Percentiles rank a stretch among this genome's conserved stretches.
These are phyloP conservation scores for Charina bottae DNA, from an alignment of 2,113 vertebrate genomes.

Conservation along the genomic window DNA sequence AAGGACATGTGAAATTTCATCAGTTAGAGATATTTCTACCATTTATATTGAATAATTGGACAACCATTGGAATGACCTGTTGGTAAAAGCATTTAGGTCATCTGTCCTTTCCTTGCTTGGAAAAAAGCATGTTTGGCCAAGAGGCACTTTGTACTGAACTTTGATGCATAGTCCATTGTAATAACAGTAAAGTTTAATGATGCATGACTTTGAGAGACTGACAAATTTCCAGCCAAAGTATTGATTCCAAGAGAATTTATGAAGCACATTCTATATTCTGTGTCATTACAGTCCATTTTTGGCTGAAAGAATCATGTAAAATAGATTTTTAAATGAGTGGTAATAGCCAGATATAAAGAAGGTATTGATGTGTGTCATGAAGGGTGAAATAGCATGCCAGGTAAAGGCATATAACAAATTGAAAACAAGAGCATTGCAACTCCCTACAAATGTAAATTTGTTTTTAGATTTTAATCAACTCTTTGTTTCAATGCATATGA, in stretches of 20 bases:
- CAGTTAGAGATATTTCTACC: constrained; percentile 60
- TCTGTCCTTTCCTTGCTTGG: constrained; percentile 64
- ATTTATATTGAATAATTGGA: constrained; percentile 71
- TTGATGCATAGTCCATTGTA: constrained; percentile 78
- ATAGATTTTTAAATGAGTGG: constrained; percentile 88
- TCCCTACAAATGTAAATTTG: constrained; percentile 76
- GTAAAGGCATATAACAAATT: constrained; percentile 79
- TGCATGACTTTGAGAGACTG: constrained; percentile 81
- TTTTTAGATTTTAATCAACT: constrained; percentile 74
- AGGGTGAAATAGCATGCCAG: constrained; percentile 83
- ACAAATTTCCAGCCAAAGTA: constrained; percentile 86
- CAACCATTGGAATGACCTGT: constrained; percentile 57
- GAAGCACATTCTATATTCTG: constrained; percentile 78
- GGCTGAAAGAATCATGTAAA: constrained; percentile 85
- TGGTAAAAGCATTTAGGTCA: constrained; percentile 58
- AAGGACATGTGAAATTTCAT: constrained; percentile 56
- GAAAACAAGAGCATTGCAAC: constrained; percentile 71
- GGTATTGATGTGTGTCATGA: constrained; percentile 83
- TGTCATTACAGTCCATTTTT: constrained; percentile 83
- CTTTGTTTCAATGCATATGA: constrained; percentile 64
- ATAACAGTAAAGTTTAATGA: constrained; percentile 87
- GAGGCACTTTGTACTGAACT: constrained; percentile 76
- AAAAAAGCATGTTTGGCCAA: constrained; percentile 66
- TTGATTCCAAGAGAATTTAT: constrained; percentile 85
- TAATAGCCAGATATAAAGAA: constrained; percentile 86